These are phyloP conservation scores for Carpatolechia fugitivella DNA, from an alignment of 2,888 invertebrate species.

Conservation along the genomic window DNA sequence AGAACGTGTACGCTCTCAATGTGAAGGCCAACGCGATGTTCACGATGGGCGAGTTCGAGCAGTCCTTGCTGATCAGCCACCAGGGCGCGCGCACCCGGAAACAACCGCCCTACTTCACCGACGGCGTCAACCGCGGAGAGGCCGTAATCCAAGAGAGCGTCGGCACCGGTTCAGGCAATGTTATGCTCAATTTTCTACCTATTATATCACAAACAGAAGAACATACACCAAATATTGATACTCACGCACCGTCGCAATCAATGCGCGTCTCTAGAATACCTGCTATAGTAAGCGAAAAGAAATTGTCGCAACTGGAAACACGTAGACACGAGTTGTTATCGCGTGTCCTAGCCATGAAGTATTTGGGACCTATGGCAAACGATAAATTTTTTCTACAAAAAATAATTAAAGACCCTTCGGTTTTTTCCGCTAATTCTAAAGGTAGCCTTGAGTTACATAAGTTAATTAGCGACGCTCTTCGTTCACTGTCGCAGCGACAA, in stretches of 20 bases:
- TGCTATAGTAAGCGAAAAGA: constrained; percentile 43
- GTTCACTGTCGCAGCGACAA: constrained; percentile 59
- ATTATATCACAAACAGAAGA: constrained; percentile 46
- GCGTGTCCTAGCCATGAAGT: constrained; percentile 69
- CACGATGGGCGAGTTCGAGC: constrained; percentile 69
- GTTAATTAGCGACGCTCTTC: constrained; percentile 51
- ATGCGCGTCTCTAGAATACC: constrained; percentile 59
- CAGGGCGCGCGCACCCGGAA: constrained; percentile 53
- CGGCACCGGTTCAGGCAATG: constrained; percentile 59
- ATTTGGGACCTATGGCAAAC: constrained; percentile 69
- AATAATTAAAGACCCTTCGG: constrained; percentile 44
- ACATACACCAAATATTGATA: constrained; percentile 41
- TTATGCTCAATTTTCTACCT: constrained; percentile 64
- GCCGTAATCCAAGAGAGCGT: constrained; percentile 71
- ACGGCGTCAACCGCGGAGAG: constrained; percentile 66
- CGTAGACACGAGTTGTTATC: constrained; percentile 55
- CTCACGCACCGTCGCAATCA: constrained; percentile 28
- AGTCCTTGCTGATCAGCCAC: constrained; percentile 64
- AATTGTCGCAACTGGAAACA: constrained; percentile 65
- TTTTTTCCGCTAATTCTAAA: constrained; percentile 56
- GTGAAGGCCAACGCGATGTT: constrained; percentile 71
- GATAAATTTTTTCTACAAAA: constrained; percentile 67
- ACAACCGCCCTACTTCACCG: constrained; percentile 66
- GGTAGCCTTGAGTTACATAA: constrained; percentile 50
- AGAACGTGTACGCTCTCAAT: constrained; percentile 62